phyloP scores from a whole-genome alignment of 1,140 invertebrate genomes.

The Megalonaias nervosa region DNA sequence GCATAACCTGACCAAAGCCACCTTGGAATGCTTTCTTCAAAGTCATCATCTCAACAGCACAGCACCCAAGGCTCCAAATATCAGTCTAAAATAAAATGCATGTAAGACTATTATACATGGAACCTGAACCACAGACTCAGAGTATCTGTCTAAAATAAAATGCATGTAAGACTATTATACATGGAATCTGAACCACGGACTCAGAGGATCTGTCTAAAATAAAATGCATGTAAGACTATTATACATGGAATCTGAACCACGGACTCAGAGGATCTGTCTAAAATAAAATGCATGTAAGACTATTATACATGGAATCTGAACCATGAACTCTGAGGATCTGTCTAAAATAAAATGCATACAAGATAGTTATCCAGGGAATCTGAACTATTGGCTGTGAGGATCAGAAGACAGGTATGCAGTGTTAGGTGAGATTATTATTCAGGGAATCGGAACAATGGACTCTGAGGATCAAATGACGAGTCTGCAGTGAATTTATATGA shows the following conservation, averaged over 20 bases:
- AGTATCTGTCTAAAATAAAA: neutral
- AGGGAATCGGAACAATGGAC: neutral
- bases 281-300: constrained; percentile 4
- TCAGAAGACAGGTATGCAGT: too few species aligned
- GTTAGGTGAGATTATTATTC: too few species aligned
- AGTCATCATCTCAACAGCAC: constrained; percentile 58
- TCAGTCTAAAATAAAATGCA: constrained; percentile 45
- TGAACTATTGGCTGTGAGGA: neutral
- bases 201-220: neutral
- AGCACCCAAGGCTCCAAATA: constrained; percentile 60
- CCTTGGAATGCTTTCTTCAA: constrained; percentile 50
- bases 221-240: neutral
- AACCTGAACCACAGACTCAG: neutral
- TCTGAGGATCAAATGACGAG: neutral
- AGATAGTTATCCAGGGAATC: neutral
- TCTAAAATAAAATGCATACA: neutral
- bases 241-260: neutral
- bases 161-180: neutral
- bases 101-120: neutral
- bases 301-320: neutral
- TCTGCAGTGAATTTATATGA: neutral
- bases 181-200: neutral
- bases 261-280: constrained; percentile 48
- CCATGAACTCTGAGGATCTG: neutral
- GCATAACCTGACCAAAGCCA: constrained; percentile 17